Evolutionary conservation across 2,113 vertebrate genomes (phyloP).

Genomic region (Mesembrinibis cayennensis): DNA sequence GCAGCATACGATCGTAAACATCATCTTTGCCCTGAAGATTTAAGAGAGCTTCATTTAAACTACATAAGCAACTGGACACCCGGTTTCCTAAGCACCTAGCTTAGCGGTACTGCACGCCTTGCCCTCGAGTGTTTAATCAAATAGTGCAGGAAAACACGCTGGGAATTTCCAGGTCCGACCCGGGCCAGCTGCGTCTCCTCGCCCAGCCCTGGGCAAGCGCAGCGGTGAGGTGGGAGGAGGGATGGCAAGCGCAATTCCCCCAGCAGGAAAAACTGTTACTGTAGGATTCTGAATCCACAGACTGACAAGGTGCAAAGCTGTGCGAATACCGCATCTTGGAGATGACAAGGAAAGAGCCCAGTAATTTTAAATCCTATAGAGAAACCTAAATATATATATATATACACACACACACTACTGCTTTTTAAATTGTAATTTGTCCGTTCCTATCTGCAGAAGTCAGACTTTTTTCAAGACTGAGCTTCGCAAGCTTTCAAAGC

Average conservation of each 20-base stretch:
- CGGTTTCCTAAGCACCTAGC: background rate
- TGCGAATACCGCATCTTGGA: background rate
- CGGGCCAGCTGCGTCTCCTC: background rate
- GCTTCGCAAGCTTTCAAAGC: background rate
- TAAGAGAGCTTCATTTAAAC: constrained; percentile 62
- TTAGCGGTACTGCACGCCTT: background rate
- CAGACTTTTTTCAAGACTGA: background rate
- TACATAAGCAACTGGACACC: background rate
- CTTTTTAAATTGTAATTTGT: background rate
- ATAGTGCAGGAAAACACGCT: background rate
- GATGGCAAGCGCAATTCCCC: background rate
- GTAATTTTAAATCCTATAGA: background rate
- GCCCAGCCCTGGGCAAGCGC: background rate
- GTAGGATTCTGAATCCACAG: background rate
- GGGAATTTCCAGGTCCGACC: background rate
- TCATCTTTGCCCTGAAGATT: constrained; percentile 95
- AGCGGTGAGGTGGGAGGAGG: background rate
- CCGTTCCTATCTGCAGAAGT: background rate
- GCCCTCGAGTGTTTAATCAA: background rate
- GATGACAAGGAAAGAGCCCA: background rate
- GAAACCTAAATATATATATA: background rate
- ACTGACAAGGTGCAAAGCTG: background rate
- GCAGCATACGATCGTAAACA: constrained; percentile 96
- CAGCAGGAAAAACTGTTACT: background rate
- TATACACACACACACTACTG: background rate